These are phyloP conservation scores for Mesocricetus auratus DNA, from an alignment of 2,113 vertebrate species.

Conservation along the genomic window DNA sequence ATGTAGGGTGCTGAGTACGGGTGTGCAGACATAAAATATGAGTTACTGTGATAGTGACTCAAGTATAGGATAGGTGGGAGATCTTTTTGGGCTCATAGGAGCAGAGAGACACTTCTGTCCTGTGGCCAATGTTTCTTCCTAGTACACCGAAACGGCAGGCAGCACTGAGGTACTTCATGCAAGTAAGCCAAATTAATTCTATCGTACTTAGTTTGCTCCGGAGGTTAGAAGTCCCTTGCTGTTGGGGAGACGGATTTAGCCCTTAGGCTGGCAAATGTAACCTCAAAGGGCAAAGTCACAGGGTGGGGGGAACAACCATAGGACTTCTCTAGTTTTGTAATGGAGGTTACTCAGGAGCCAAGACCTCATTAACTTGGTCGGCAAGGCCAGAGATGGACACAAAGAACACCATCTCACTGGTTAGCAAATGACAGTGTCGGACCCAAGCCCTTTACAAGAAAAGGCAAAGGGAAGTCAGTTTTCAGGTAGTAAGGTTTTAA, in stretches of 20 bases:
- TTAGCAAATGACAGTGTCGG: slow-evolving; percentile 7
- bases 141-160: background rate
- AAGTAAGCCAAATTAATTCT: background rate
- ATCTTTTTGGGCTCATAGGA: slow-evolving; percentile 56
- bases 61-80: background rate
- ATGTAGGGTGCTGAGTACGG: slow-evolving; percentile 56
- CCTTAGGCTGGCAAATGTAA: slow-evolving; percentile 21
- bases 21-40: slow-evolving; percentile 70
- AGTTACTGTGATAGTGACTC: slow-evolving; percentile 49
- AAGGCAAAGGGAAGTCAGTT: slow-evolving; percentile 32
- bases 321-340: background rate
- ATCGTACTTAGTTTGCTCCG: background rate
- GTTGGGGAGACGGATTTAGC: background rate
- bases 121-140: background rate
- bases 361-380: slow-evolving; percentile 3
- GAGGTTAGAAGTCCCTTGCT: slow-evolving; percentile 47
- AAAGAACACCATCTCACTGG: background rate
- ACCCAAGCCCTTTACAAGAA: slow-evolving; percentile 34
- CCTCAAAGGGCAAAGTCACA: background rate
- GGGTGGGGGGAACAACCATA: background rate
- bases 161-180: background rate
- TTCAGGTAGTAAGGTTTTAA: slow-evolving; percentile 40
- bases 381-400: background rate
- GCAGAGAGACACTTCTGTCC: slow-evolving; percentile 9
- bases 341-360: slow-evolving; percentile 10